Conservation (phyloP, 2,113 vertebrate genomes). For the Lamprologus sp. region DNA sequence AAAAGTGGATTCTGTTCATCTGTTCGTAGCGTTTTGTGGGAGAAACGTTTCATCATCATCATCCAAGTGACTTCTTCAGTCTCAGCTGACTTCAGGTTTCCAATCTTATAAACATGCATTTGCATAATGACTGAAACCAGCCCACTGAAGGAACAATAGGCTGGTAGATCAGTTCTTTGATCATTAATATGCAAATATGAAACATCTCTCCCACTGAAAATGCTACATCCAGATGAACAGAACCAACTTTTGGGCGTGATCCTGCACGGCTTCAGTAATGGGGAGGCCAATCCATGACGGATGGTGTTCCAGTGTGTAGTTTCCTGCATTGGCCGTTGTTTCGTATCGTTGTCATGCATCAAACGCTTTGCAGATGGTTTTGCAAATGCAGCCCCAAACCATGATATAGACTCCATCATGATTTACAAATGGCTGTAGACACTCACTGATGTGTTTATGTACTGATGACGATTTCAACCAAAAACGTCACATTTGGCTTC, state of each 20-base stretch:
- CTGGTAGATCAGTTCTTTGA: accelerated
- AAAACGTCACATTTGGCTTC: not conserved
- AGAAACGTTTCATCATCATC: accelerated
- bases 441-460: not conserved
- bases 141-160: accelerated
- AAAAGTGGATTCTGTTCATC: not conserved
- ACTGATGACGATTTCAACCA: not conserved
- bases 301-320: not conserved
- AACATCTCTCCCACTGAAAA: not conserved
- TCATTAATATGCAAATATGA: not conserved
- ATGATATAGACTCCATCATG: not conserved
- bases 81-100: not conserved
- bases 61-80: not conserved
- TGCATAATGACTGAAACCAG: not conserved
- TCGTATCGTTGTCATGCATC: accelerated
- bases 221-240: not conserved
- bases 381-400: accelerated
- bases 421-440: not conserved
- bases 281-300: not conserved
- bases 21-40: accelerated
- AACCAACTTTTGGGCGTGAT: not conserved
- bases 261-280: accelerated
- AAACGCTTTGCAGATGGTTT: not conserved
- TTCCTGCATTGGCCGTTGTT: not conserved
- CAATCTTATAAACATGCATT: not conserved